These are phyloP conservation scores for Loripinus fragilis DNA, from an alignment of 2,888 invertebrate genomes.

Conservation along the genomic window DNA sequence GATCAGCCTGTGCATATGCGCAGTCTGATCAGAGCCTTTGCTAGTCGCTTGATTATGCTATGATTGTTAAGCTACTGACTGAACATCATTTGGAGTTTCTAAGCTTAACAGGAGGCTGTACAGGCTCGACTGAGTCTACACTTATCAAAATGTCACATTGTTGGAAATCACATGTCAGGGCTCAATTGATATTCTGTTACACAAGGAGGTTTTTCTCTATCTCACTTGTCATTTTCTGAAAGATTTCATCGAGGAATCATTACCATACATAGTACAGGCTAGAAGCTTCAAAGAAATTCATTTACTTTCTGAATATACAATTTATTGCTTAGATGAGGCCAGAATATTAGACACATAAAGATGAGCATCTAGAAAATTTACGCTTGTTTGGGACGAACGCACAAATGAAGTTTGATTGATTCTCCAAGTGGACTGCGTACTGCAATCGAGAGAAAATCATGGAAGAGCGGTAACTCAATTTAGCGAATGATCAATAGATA, in stretches of 20 bases:
- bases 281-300: conserved; percentile 34
- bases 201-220: too few relatives aligned
- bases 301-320: conserved; percentile 44
- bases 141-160: too few relatives aligned
- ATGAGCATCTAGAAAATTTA: conserved; percentile 35
- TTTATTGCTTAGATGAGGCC: conserved; percentile 37
- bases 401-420: conserved; percentile 44
- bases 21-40: too few relatives aligned
- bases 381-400: conserved; percentile 32
- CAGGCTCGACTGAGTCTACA: too few relatives aligned
- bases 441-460: conserved; percentile 30
- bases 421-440: conserved; percentile 23
- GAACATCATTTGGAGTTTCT: too few relatives aligned
- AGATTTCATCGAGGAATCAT: not conserved
- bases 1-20: too few relatives aligned
- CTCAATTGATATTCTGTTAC: too few relatives aligned
- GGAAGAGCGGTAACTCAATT: conserved; percentile 56
- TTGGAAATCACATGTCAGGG: too few relatives aligned
- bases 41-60: too few relatives aligned
- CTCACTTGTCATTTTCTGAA: conserved; percentile 1
- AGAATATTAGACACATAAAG: conserved; percentile 23
- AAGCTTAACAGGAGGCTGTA: too few relatives aligned
- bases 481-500: conserved; percentile 44
- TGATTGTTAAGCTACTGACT: too few relatives aligned
- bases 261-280: not conserved